A percentile compares a stretch with the other conserved stretches of the same genome.
Conservation (phyloP, 2,888 invertebrate species). For the Seira ritae region DNA sequence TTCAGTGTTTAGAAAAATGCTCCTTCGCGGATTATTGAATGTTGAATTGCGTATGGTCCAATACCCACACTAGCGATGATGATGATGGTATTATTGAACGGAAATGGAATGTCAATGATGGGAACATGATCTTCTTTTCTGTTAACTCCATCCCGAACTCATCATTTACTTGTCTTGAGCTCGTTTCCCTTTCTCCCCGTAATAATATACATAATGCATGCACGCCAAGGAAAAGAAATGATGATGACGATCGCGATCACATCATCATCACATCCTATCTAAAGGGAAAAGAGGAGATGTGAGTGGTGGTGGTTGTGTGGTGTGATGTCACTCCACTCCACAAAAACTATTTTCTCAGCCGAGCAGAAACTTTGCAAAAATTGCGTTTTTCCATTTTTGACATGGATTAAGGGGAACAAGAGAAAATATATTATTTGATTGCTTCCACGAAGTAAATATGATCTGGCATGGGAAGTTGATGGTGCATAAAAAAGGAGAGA, state of each 20-base stretch:
- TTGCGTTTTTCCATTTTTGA: constrained; percentile 37
- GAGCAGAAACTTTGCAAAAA: constrained; percentile 47
- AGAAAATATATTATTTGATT: not conserved
- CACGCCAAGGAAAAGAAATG: not conserved
- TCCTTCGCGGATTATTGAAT: not conserved
- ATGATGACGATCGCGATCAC: no score
- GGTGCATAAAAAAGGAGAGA: not conserved
- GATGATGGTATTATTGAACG: constrained; percentile 20
- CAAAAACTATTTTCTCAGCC: not conserved
- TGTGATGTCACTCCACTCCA: no score
- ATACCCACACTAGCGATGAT: not conserved
- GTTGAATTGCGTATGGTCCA: not conserved
- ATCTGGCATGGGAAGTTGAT: not conserved
- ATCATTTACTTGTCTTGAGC: not conserved
- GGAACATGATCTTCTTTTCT: constrained; percentile 38
- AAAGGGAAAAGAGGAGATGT: not conserved
- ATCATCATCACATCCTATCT: no score
- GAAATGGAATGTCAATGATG: constrained; percentile 58
- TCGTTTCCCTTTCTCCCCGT: not conserved
- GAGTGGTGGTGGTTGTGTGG: not conserved
- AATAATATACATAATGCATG: not conserved
- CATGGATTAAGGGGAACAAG: constrained; percentile 26
- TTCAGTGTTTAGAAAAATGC: no score
- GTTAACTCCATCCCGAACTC: not conserved
- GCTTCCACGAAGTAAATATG: not conserved